Evolutionary conservation across 2,888 invertebrate genomes (phyloP).

Genomic region (Myopa testacea): DNA sequence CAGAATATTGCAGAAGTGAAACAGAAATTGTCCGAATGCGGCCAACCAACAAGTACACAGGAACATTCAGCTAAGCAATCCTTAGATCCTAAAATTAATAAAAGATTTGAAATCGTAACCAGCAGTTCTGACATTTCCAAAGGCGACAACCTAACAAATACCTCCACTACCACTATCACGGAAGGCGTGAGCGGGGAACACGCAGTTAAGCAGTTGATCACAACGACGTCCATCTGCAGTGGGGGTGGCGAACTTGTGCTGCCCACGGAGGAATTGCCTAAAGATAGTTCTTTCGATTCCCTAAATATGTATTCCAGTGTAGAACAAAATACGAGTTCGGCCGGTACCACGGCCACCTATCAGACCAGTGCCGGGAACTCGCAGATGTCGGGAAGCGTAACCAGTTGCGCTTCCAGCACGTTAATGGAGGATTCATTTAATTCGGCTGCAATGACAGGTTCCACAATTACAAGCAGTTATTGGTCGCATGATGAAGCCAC

Average conservation of each 20-base stretch:
- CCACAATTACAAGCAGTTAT: constrained; percentile 58
- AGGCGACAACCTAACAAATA: constrained; percentile 64
- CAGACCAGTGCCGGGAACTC: constrained; percentile 87
- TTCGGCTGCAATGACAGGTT: constrained; percentile 52
- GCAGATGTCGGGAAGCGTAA: constrained; percentile 86
- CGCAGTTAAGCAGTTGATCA: constrained; percentile 53
- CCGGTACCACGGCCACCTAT: constrained; percentile 85
- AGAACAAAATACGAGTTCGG: constrained; percentile 77
- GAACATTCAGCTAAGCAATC: neutral
- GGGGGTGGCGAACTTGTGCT: constrained; percentile 48
- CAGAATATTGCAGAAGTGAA: constrained; percentile 64
- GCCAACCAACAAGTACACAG: neutral
- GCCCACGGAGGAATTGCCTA: constrained; percentile 56
- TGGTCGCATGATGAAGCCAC: constrained; percentile 61
- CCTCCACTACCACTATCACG: constrained; percentile 60
- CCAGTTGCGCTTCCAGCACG: constrained; percentile 86
- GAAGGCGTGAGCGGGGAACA: constrained; percentile 57
- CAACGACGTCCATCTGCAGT: constrained; percentile 52
- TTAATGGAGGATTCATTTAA: constrained; percentile 75
- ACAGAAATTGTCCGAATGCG: constrained; percentile 64
- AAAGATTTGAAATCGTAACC: neutral
- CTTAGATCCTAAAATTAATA: neutral
- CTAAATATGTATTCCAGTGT: constrained; percentile 70
- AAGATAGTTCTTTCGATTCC: constrained; percentile 66
- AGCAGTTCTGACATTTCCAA: constrained; percentile 67